These are phyloP conservation scores for Adrianichthys oophorus DNA, from an alignment of 2,797 vertebrate genomes.

Conservation along the genomic window DNA sequence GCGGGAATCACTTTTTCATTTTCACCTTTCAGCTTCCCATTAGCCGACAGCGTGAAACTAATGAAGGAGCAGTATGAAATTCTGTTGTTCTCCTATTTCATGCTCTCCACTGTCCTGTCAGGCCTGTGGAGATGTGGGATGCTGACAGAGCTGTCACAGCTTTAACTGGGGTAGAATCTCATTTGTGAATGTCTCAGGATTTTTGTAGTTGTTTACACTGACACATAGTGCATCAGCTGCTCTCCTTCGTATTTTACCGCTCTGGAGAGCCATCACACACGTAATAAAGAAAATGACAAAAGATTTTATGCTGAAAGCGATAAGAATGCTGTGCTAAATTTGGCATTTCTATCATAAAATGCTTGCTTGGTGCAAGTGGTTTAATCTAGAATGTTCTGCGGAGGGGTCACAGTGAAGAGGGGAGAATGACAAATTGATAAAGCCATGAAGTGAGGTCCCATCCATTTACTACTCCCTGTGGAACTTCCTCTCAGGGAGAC, in stretches of 20 bases:
- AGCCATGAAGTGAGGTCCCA: constrained; percentile 59
- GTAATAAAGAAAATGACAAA: constrained; percentile 10
- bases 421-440: constrained; percentile 69
- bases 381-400: constrained; percentile 43
- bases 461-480: constrained; percentile 66
- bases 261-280: constrained; percentile 13
- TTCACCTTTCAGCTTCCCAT: constrained; percentile 66
- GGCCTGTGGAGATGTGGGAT: constrained; percentile 52
- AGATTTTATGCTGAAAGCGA: constrained; percentile 8
- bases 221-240: constrained; percentile 11
- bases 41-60: constrained; percentile 62
- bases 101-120: constrained; percentile 60
- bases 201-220: constrained; percentile 22
- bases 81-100: constrained; percentile 50
- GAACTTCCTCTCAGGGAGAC: constrained; percentile 61
- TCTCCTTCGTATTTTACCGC: constrained; percentile 21
- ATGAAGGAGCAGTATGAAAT: constrained; percentile 60
- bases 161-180: constrained; percentile 25
- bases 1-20: constrained; percentile 59
- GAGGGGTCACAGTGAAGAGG: constrained; percentile 50
- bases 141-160: constrained; percentile 52
- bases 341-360: constrained; percentile 46
- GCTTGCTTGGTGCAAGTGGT: constrained; percentile 47
- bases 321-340: constrained; percentile 27
- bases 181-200: constrained; percentile 17